Evolutionary conservation across 2,113 vertebrate genomes (phyloP).

Genomic region (Diphyllodes magnificus): DNA sequence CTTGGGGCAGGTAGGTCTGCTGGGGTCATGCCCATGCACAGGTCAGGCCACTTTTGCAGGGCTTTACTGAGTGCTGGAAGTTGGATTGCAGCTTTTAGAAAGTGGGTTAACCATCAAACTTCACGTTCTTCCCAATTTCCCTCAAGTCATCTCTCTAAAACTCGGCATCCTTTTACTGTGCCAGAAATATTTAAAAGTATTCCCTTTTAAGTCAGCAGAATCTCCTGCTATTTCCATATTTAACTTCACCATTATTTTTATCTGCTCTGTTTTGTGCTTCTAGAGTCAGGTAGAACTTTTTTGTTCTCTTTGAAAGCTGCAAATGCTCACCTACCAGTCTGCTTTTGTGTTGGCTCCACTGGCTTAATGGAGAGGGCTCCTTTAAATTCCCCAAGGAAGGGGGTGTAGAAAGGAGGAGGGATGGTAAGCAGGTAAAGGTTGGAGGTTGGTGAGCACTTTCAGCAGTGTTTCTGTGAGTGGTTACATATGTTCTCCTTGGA

Average conservation of each 20-base stretch:
- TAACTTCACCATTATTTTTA: not conserved
- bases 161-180: not conserved
- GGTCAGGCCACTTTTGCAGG: not conserved
- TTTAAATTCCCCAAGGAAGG: not conserved
- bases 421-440: not conserved
- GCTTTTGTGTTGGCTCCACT: not conserved
- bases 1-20: not conserved
- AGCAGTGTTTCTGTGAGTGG: not conserved
- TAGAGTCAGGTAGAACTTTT: not conserved
- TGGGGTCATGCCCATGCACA: not conserved
- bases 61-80: not conserved
- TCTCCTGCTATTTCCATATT: not conserved
- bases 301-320: not conserved
- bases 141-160: not conserved
- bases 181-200: not conserved
- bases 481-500: not conserved
- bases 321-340: not conserved
- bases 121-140: not conserved
- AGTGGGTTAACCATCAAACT: not conserved
- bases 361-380: not conserved
- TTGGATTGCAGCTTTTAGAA: not conserved
- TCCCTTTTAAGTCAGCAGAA: conserved; percentile 9
- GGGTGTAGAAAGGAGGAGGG: not conserved
- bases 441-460: not conserved
- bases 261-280: not conserved